Evolutionary conservation across 2,113 vertebrate genomes (phyloP).

Genomic region (Cebidichthys violaceus): DNA sequence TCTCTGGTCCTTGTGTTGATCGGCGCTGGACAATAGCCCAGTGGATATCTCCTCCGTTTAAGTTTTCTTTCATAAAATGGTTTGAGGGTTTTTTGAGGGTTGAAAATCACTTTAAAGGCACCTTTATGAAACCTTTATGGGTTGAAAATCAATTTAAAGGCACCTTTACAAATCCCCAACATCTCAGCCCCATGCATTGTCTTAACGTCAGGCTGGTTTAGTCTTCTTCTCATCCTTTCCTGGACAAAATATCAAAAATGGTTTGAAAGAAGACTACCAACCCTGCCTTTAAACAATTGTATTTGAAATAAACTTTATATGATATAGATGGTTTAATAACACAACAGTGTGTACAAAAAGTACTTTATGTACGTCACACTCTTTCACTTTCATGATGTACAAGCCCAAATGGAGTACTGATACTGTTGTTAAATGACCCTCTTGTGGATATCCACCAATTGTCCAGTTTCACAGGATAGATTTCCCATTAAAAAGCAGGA

Average conservation of each 20-base stretch:
- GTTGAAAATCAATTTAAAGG: too few relatives aligned
- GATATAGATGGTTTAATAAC: background rate
- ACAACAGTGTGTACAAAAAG: background rate
- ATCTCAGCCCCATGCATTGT: background rate
- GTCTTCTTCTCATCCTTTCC: background rate
- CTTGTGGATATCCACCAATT: slow-evolving; percentile 52
- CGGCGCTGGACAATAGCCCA: too few relatives aligned
- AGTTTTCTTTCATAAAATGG: too few relatives aligned
- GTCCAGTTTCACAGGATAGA: slow-evolving; percentile 60
- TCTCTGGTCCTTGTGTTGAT: background rate
- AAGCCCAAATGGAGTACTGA: slow-evolving; percentile 30
- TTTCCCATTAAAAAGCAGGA: slow-evolving; percentile 76
- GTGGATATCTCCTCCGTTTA: too few relatives aligned
- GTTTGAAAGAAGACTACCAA: background rate
- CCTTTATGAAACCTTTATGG: too few relatives aligned
- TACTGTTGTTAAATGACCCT: slow-evolving; percentile 56
- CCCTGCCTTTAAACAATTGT: background rate
- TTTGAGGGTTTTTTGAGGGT: too few relatives aligned
- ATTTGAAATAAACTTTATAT: background rate
- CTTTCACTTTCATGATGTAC: slow-evolving; percentile 42
- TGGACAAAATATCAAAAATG: too few relatives aligned
- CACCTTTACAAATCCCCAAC: background rate
- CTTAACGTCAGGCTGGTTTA: background rate
- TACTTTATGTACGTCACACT: slow-evolving; percentile 13
- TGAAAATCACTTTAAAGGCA: too few relatives aligned